Conservation (phyloP, 2,888 invertebrate species). For the Leucophenga maculata region DNA sequence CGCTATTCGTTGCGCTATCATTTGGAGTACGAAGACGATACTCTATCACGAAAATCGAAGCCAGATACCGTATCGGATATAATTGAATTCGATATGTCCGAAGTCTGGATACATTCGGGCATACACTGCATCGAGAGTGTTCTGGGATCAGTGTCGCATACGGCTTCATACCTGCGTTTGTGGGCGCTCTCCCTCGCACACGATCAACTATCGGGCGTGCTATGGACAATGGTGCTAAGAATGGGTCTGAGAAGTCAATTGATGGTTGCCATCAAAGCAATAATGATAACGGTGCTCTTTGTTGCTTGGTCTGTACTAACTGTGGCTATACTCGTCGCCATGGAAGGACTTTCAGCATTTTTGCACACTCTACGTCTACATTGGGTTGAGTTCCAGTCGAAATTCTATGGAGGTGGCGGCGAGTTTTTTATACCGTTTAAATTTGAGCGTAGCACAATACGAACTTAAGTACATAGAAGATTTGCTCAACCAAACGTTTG, state of each 20-base stretch:
- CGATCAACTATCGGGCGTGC: conserved; percentile 89
- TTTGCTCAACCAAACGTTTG: no score
- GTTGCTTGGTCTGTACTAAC: conserved; percentile 92
- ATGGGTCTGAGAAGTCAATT: conserved; percentile 79
- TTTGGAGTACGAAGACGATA: conserved; percentile 63
- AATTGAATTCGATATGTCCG: conserved; percentile 49
- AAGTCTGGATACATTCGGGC: conserved; percentile 67
- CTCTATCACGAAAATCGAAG: conserved; percentile 26
- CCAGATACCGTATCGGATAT: conserved; percentile 21
- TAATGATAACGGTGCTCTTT: conserved; percentile 87
- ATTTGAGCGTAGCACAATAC: conserved; percentile 75
- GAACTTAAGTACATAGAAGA: no score
- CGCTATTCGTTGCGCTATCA: conserved; percentile 48
- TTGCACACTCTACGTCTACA: conserved; percentile 97
- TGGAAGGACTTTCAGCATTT: conserved; percentile 99
- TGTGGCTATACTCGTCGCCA: conserved; percentile 93
- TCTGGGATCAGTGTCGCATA: conserved; percentile 94
- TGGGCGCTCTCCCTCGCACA: conserved; percentile 99
- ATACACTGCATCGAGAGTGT: conserved; percentile 78
- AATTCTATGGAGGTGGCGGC: conserved; percentile 88
- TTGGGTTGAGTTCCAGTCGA: conserved; percentile 98
- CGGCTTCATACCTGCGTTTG: conserved; percentile 96
- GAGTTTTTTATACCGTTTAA: conserved; percentile 87
- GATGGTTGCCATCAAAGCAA: conserved; percentile 69
- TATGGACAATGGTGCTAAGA: conserved; percentile 92